Evolutionary conservation across 2,113 vertebrate species (phyloP).

Genomic region (Charadrius vociferus): DNA sequence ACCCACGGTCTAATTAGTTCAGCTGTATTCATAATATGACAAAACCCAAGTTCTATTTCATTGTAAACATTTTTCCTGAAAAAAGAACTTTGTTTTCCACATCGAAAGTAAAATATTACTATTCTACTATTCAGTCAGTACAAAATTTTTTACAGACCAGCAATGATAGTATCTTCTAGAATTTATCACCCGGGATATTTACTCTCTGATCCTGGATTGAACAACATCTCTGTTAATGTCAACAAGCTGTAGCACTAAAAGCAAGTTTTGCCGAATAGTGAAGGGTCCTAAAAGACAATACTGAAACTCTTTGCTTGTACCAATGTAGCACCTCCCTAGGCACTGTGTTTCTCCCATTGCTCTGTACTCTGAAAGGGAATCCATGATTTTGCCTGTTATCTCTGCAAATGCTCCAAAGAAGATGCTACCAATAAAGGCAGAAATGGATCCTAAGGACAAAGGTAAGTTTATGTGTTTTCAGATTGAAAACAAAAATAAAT

Average conservation of each 20-base stretch:
- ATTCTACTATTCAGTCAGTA: not conserved
- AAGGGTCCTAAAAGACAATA: not conserved
- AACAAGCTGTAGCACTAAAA: not conserved
- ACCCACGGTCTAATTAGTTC: not conserved
- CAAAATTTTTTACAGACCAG: not conserved
- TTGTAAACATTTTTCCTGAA: not conserved
- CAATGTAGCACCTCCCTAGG: not conserved
- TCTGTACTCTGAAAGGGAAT: not conserved
- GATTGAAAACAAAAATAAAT: not conserved
- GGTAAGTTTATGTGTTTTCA: not conserved
- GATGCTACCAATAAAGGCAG: not conserved
- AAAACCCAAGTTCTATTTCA: not conserved
- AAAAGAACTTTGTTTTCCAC: not conserved
- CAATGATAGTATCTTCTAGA: not conserved
- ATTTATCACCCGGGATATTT: not conserved
- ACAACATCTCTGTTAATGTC: not conserved
- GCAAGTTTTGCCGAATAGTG: not conserved
- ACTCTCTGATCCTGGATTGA: not conserved
- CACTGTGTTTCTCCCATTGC: not conserved
- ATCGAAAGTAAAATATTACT: not conserved
- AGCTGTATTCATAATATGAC: not conserved
- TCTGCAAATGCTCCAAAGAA: not conserved
- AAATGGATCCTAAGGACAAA: not conserved
- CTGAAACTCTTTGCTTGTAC: not conserved
- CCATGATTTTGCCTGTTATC: not conserved